A percentile compares a stretch with the other conserved stretches of the same genome.
Conservation (phyloP, 2,797 vertebrate species). For the Macropodus opercularis region DNA sequence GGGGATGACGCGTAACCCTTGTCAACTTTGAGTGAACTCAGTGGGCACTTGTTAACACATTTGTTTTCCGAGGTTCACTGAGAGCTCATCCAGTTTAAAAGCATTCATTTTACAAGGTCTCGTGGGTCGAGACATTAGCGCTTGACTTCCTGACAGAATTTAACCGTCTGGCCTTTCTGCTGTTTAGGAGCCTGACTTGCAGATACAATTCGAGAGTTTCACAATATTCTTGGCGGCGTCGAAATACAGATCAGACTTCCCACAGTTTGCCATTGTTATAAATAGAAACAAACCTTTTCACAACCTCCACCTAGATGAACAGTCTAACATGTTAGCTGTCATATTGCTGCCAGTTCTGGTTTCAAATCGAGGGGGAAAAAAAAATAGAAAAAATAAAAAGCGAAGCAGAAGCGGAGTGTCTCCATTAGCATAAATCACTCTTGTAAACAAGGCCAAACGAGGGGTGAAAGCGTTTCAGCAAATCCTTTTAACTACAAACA, state of each 20-base stretch:
- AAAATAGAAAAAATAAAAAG: too few species aligned
- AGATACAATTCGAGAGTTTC: slow-evolving; percentile 26
- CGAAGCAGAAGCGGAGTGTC: slow-evolving; percentile 25
- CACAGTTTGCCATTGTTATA: slow-evolving; percentile 22
- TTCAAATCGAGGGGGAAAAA: slow-evolving; percentile 30
- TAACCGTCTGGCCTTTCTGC: slow-evolving; percentile 34
- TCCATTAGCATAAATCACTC: slow-evolving; percentile 49
- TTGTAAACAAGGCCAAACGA: slow-evolving; percentile 53
- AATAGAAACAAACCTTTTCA: slow-evolving; percentile 44
- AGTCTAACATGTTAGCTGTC: slow-evolving; percentile 46
- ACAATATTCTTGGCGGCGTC: slow-evolving; percentile 4
- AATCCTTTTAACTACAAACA: slow-evolving; percentile 55
- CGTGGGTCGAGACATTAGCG: slow-evolving; percentile 9
- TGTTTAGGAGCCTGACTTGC: slow-evolving; percentile 7
- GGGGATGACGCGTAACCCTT: too few species aligned
- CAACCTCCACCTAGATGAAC: slow-evolving; percentile 26
- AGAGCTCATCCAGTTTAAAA: too few species aligned
- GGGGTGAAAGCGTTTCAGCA: slow-evolving; percentile 38
- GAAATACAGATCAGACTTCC: slow-evolving; percentile 23
- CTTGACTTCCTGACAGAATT: slow-evolving; percentile 15
- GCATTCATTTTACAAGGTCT: slow-evolving; percentile 18
- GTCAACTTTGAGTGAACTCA: too few species aligned
- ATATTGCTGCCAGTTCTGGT: slow-evolving; percentile 41
- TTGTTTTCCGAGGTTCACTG: too few species aligned
- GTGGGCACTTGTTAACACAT: too few species aligned